Base-by-base conservation (phyloP, 1,140 invertebrate genomes). In the Orchestia grillus region DNA sequence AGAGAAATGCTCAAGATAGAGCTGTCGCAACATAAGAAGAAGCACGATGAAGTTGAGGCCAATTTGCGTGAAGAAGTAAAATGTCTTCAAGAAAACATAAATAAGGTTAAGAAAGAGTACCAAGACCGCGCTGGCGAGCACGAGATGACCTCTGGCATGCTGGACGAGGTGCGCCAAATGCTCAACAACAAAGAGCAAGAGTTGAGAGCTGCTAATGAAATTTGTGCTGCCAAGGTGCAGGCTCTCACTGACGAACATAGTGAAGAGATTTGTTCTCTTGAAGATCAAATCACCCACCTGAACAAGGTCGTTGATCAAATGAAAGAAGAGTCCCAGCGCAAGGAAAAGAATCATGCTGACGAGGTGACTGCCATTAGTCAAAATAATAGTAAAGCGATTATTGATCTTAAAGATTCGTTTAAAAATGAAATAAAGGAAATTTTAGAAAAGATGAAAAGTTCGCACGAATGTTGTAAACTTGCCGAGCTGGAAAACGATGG, bases 201-300 rank as follows among this genome's bases (percentile, higher is more conserved):
- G 23, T 45, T 91, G 88, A 28, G 44, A 28, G 88, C 88, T 91
- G 4, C 41, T 91, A 19, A 45, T 23, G 36, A 94, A 36, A 44
- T 16, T 11, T 40, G 0, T 44, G 92, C 41, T 40, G 44, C 92
- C 19, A 40, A 94, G 11, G 44, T 16, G 16, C 28, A 94, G 11
- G 4, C 19, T 6, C 92, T 94, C 11, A 47, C 3, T n/a, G 44
- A 47, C 11, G 92, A 94, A 47, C 92, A 45, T 16, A 94, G 44
- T 40, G 92, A 94, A 47, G 44, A 94, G 40, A 40, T 94, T 44
- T 45, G 43, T 45, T 3, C 92, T 6, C 92, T 94, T n/a, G 92
- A 94, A 94, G 92, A 44, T 47, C 92, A 47, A n/a, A 94, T 94
- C n/a, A 90, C 88, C 41, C 88, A 90, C 43, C 28, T 90, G 41